Evolutionary conservation across 2,888 invertebrate species (phyloP), one percentile per base, ranked within the genome.

Genomic region (Alviniconcha strummeri): DNA sequence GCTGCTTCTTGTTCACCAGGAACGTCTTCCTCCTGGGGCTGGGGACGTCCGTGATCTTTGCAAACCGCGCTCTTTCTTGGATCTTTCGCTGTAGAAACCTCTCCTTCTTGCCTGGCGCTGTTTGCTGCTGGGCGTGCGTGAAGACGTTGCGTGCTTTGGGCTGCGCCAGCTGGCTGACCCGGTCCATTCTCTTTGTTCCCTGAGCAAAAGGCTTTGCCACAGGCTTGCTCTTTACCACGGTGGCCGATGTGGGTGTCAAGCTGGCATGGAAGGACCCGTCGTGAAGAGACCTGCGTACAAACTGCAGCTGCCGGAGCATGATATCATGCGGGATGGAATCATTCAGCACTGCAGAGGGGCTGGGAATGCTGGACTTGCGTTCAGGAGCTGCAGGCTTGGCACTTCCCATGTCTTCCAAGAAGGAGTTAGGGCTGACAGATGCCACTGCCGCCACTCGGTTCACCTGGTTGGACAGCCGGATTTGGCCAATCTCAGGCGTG

Each of bases 1-100:
- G 36, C n/a, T 82, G 79, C 55, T 83, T 83, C 60, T 85, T 85
- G 60, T 79, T 78, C 4, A 90, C 87, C 13, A 89, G 88, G 69
- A 89, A 89, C 11, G 90, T 90, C 79, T 89, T 89, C 17, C 90
- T 84, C 60, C 90, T 85, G 36, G 90, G 90, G 83, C 89, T 89
- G 11, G 88, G 88, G 36, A 83, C 85, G 19, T 79, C 79, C 11
- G 82, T 74, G 56, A 83, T 83, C 67, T 83, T 81, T 15, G 69
- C 77, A 77, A 85, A 84, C 8, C 72, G 64, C 6, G 74, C 76
- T n/a, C 67, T 57, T 36, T 84, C 80, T 17, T 76, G 76, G n/a
- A 77, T 56, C 52, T 57, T 84, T 19, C 71, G 17, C 52, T 67
- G 69, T 56, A 82, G 77, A 9, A 55, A 67, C 78, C 67, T 83